These are phyloP conservation scores for Numenius phaeopus DNA, from an alignment of 2,797 vertebrate genomes.

Conservation along the genomic window DNA sequence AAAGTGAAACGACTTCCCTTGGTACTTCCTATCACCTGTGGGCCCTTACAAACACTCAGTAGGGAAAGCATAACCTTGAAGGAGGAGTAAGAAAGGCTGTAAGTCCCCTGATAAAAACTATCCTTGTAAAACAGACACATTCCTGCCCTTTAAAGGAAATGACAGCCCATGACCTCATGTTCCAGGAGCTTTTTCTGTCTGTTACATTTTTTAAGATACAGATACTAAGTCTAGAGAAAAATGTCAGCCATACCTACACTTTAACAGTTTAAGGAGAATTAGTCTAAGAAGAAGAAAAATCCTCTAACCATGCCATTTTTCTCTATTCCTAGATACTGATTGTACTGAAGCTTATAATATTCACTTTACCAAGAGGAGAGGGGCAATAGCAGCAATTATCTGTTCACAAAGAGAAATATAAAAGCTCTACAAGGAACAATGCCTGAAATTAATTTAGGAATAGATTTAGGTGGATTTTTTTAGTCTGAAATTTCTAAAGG, in stretches of 20 bases:
- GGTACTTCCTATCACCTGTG: neutral
- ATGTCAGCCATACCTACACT: slow-evolving; percentile 41
- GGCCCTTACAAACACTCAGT: neutral
- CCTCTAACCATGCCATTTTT: slow-evolving; percentile 22
- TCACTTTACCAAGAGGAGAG: neutral
- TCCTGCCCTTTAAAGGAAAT: slow-evolving; percentile 23
- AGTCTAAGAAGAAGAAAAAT: slow-evolving; percentile 15
- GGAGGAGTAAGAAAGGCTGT: neutral
- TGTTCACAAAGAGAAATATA: slow-evolving; percentile 19
- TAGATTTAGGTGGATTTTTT: neutral
- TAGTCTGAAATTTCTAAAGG: neutral
- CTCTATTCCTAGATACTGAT: slow-evolving; percentile 38
- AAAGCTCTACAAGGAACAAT: neutral
- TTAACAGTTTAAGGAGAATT: slow-evolving; percentile 31
- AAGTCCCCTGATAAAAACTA: neutral
- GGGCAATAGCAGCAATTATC: neutral
- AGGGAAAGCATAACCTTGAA: neutral
- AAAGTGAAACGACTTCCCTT: neutral
- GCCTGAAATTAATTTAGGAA: slow-evolving; percentile 4
- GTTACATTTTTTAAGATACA: slow-evolving; percentile 6
- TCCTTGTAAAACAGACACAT: neutral
- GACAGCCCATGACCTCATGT: neutral
- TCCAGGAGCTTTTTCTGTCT: slow-evolving; percentile 3
- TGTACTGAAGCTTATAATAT: slow-evolving; percentile 16
- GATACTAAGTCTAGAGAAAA: slow-evolving; percentile 31